Conservation (phyloP, 2,888 invertebrate genomes). For the Dendrolimus pini region DNA sequence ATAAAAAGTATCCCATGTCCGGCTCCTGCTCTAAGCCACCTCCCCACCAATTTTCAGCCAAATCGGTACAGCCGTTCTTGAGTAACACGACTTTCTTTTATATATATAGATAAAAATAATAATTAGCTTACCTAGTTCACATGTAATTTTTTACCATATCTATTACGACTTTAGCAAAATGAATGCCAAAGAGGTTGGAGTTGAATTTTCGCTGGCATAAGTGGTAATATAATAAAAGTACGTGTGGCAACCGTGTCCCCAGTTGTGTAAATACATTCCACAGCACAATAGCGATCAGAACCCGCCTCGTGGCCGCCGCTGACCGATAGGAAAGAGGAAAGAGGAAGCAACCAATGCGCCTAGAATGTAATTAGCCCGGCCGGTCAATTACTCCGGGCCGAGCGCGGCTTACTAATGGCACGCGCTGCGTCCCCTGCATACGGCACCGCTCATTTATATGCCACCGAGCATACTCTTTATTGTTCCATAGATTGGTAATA, state of each 20-base stretch:
- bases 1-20: too few species aligned
- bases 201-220: too few species aligned
- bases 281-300: constrained; percentile 27
- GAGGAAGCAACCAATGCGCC: constrained; percentile 70
- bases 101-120: too few species aligned
- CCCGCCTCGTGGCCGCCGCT: constrained; percentile 52
- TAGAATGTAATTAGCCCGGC: constrained; percentile 70
- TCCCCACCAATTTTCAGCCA: too few species aligned
- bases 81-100: too few species aligned
- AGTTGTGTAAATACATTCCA: constrained; percentile 10
- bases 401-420: constrained; percentile 66
- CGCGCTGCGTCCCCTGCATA: constrained; percentile 62
- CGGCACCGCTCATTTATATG: constrained; percentile 68
- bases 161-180: too few species aligned
- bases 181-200: too few species aligned
- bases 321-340: constrained; percentile 77
- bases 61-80: too few species aligned
- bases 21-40: too few species aligned
- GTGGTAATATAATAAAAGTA: neutral
- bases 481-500: constrained; percentile 75
- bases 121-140: too few species aligned
- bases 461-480: constrained; percentile 62
- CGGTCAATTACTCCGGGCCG: constrained; percentile 73
- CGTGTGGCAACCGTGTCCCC: constrained; percentile 5
- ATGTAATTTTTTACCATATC: too few species aligned